Evolutionary conservation across 2,888 invertebrate species (phyloP).

Genomic region (Tachina grossa): DNA sequence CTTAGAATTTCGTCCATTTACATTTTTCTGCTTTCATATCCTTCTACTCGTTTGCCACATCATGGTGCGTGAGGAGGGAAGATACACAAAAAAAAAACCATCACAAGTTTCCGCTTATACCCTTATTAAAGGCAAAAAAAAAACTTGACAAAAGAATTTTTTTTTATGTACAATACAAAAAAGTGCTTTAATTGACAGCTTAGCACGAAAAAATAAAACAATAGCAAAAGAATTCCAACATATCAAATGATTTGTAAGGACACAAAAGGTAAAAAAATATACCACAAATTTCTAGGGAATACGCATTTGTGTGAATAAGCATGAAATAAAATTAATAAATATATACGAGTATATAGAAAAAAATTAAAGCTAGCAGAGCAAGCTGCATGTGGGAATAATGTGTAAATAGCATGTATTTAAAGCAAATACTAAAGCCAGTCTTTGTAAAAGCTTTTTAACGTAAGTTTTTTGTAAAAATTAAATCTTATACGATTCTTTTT

Average conservation of each 20-base stretch:
- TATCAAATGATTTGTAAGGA: slow-evolving; percentile 54
- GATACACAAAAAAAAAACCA: background rate
- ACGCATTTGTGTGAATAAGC: background rate
- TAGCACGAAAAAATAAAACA: slow-evolving; percentile 35
- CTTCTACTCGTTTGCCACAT: slow-evolving; percentile 26
- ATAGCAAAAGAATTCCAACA: slow-evolving; percentile 11
- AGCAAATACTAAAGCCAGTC: too few relatives aligned
- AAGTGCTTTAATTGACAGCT: slow-evolving; percentile 60
- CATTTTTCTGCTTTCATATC: background rate
- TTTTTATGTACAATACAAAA: slow-evolving; percentile 9
- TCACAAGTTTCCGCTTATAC: slow-evolving; percentile 1
- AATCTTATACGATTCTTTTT: too few relatives aligned
- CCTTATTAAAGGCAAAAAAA: slow-evolving; percentile 11
- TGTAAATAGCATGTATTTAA: background rate
- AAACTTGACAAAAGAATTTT: background rate
- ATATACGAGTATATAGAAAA: too few relatives aligned
- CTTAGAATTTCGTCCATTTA: slow-evolving; percentile 12
- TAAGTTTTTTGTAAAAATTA: too few relatives aligned
- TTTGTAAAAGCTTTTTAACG: too few relatives aligned
- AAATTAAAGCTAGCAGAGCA: background rate
- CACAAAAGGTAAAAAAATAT: slow-evolving; percentile 17
- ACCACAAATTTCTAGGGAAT: slow-evolving; percentile 38
- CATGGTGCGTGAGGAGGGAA: slow-evolving; percentile 24
- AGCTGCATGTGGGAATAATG: background rate
- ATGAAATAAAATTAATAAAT: background rate